Conservation (phyloP, 2,888 invertebrate genomes). For the Tinea trinotella region DNA sequence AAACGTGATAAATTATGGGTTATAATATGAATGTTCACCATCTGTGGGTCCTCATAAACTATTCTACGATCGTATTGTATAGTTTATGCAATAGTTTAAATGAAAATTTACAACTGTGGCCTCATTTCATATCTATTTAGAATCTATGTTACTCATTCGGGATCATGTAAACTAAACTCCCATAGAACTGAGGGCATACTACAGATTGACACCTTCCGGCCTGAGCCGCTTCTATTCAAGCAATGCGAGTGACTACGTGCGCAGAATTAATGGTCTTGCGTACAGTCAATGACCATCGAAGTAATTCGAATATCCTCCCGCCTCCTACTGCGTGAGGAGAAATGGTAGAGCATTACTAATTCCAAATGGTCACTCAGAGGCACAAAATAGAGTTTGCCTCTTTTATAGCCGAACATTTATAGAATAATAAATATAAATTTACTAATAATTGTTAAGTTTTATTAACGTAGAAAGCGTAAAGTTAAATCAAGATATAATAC, state of each 20-base stretch:
- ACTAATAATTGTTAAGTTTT: constrained; percentile 13
- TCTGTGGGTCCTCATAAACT: constrained; percentile 4
- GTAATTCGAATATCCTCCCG: constrained; percentile 15
- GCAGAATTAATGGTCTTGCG: constrained; percentile 19
- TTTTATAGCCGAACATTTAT: background rate
- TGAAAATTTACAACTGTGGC: constrained; percentile 16
- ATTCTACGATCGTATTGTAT: background rate
- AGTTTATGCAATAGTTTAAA: constrained; percentile 16
- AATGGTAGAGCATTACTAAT: constrained; percentile 1
- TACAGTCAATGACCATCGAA: constrained; percentile 16
- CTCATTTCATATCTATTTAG: constrained; percentile 16
- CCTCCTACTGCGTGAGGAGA: background rate
- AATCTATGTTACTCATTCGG: constrained; percentile 10
- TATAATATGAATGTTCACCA: background rate
- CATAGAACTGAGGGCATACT: constrained; percentile 5
- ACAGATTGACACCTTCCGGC: constrained; percentile 22
- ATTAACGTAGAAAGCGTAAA: constrained; percentile 7
- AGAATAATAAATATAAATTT: background rate
- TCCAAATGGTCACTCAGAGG: background rate
- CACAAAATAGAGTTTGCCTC: constrained; percentile 1
- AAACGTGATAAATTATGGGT: background rate
- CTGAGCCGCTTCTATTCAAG: constrained; percentile 12
- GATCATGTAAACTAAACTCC: constrained; percentile 9
- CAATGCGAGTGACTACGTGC: constrained; percentile 19
- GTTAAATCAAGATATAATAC: background rate